Percentiles rank a stretch among this genome's conserved stretches.
phyloP scores from a whole-genome alignment of 2,113 vertebrate species.

The Fulica atra region DNA sequence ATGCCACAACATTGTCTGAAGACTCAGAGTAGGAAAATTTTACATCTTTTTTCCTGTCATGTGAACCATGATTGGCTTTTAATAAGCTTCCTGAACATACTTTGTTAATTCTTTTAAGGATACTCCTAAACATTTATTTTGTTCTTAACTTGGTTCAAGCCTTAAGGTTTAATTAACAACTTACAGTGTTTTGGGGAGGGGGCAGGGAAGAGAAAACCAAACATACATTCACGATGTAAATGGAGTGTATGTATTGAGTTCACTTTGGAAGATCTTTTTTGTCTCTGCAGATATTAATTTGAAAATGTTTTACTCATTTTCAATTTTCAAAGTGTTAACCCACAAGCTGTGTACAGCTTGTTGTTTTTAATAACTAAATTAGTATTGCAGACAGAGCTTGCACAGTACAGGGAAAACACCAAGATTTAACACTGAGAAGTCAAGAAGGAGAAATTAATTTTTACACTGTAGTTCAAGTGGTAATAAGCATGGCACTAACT shows the following conservation, averaged over 20 bases:
- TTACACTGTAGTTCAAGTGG: conserved; percentile 1
- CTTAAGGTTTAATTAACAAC: neutral
- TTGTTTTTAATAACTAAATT: conserved; percentile 19
- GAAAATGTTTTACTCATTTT: neutral
- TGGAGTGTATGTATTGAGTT: neutral
- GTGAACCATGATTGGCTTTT: conserved; percentile 49
- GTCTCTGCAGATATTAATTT: neutral
- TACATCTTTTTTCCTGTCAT: conserved; percentile 59
- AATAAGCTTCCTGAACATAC: neutral
- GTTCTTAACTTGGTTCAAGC: neutral
- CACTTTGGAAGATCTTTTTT: neutral
- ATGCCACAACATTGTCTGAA: conserved; percentile 64
- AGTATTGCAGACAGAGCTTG: neutral
- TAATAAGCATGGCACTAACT: conserved; percentile 18
- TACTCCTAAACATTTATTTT: neutral
- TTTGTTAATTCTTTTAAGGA: neutral
- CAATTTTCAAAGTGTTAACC: neutral
- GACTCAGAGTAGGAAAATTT: conserved; percentile 40
- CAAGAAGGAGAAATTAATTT: conserved; percentile 22
- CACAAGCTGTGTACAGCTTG: neutral
- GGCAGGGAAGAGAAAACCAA: fast-evolving
- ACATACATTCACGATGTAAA: neutral
- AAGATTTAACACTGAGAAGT: conserved; percentile 8
- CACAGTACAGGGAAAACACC: neutral
- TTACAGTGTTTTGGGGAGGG: neutral